Evolutionary conservation across 2,113 vertebrate genomes (phyloP), one percentile per base, ranked within the genome.

Genomic region (Trochalopteron elliotii): DNA sequence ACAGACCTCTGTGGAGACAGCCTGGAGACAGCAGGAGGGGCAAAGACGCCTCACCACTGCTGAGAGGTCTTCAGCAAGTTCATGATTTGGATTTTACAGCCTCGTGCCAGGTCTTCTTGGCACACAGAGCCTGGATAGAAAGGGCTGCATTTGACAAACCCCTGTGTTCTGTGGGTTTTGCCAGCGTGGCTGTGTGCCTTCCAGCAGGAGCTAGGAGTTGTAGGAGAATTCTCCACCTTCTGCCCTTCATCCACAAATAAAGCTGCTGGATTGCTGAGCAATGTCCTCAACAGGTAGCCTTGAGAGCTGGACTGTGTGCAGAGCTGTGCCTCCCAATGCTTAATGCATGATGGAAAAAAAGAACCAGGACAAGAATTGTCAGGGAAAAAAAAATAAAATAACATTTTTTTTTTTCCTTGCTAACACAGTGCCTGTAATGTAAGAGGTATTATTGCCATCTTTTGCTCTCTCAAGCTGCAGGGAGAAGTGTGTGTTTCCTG

Each of bases 321-420:
- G 86, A 86, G 44, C 75, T 71, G 44, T 75, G 61, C 67, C 71
- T 80, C 91, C 61, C 55, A 59, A 57, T 50, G 39, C 78, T 94
- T 69, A 40, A 72, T 52, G 71, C 50, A 28, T 61, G 37, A 35
- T 1, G 17, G 53, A 60, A 75, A 63, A 85, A 85, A 49, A 92
- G 53, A 52, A 89, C 55, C 11, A 40, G 90, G 68, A 40, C 22
- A 45, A 87, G n/a, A 35, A 28, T 44, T 65, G 89, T 72, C 61
- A 69, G 67, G 80, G 37, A 28, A 53, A 85, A 80, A 55, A n/a
- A 84, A 33, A 55, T 5, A 20, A 90, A 65, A 53, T 2, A 78
- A 75, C 1, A 1, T 71, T 79, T 87, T 55, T 79, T 87, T 55
- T 30, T 30, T 67, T 68, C 75, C 44, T 82, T 53, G 47, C 65